Evolutionary conservation across 1,140 invertebrate species (phyloP).

Genomic region (Patella vulgata): DNA sequence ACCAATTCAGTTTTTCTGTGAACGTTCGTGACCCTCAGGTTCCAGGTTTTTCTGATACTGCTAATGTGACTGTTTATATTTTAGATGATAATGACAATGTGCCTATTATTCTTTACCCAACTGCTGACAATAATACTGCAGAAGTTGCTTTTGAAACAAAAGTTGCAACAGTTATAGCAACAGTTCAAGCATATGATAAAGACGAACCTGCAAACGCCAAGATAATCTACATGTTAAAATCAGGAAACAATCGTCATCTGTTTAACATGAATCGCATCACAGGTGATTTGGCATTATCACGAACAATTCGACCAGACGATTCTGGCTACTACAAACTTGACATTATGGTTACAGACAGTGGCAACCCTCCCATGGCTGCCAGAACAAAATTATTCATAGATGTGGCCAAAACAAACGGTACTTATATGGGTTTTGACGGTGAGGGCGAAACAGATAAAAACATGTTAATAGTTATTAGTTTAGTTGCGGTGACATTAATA

Average conservation of each 20-base stretch:
- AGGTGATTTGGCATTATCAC: conserved; percentile 43
- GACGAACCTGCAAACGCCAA: conserved; percentile 29
- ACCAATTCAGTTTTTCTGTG: conserved; percentile 35
- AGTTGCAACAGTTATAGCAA: conserved; percentile 36
- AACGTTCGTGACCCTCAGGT: conserved; percentile 36
- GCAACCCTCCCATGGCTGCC: conserved; percentile 21
- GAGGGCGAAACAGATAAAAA: conserved; percentile 13
- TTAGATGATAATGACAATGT: conserved; percentile 62
- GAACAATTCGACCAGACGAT: conserved; percentile 34
- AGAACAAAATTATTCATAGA: conserved; percentile 12
- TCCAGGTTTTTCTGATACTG: conserved; percentile 25
- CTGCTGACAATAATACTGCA: conserved; percentile 45
- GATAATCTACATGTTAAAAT: conserved; percentile 25
- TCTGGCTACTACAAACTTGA: conserved; percentile 39
- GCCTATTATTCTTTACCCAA: conserved; percentile 52
- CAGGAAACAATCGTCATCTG: conserved; percentile 40
- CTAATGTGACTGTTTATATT: conserved; percentile 49
- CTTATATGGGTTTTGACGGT: neutral
- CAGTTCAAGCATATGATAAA: conserved; percentile 42
- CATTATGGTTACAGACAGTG: conserved; percentile 47
- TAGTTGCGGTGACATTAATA: conserved; percentile 28
- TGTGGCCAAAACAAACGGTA: conserved; percentile 21
- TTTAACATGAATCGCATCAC: conserved; percentile 45
- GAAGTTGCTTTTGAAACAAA: conserved; percentile 30
- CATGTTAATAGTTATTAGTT: conserved; percentile 33